Conservation (phyloP, 35 echinoderm and acorn worm genomes). For the Apostichopus japonicus region DNA sequence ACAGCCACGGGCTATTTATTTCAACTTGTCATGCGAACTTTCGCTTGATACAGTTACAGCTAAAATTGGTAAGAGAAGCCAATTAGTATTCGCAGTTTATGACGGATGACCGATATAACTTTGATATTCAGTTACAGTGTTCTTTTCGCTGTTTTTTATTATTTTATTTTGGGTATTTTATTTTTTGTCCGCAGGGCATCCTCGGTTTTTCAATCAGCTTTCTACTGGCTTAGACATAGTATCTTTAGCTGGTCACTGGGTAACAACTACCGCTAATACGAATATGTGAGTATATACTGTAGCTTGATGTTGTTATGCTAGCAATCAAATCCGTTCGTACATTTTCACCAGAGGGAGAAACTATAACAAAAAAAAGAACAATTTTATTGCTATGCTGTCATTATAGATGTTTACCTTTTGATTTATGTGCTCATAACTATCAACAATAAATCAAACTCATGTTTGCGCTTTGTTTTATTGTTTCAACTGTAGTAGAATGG, state of each 20-base stretch:
- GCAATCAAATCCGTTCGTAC: neutral
- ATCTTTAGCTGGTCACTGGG: constrained; percentile 89
- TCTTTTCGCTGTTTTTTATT: too few species aligned
- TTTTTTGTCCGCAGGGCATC: constrained; percentile 72
- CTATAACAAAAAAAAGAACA: neutral
- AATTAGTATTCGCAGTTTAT: neutral
- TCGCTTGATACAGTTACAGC: constrained; percentile 9
- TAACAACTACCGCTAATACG: constrained; percentile 86
- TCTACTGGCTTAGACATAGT: constrained; percentile 86
- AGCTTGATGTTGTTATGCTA: neutral
- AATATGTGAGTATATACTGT: constrained; percentile 77
- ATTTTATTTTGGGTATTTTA: neutral
- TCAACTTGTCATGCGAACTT: neutral
- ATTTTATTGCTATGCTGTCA: neutral
- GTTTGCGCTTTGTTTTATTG: neutral
- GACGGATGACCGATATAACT: constrained; percentile 13
- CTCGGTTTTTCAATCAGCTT: constrained; percentile 94
- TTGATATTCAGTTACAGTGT: neutral
- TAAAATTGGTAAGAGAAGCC: constrained; percentile 17
- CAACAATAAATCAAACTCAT: neutral
- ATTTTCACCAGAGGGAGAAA: neutral
- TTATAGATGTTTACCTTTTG: neutral
- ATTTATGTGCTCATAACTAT: neutral
- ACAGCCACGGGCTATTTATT: neutral
- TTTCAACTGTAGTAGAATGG: neutral